A percentile compares a stretch with the other conserved stretches of the same genome.
These are phyloP conservation scores for Anguilla marmorata DNA, from an alignment of 2,797 vertebrate genomes.

Conservation along the genomic window DNA sequence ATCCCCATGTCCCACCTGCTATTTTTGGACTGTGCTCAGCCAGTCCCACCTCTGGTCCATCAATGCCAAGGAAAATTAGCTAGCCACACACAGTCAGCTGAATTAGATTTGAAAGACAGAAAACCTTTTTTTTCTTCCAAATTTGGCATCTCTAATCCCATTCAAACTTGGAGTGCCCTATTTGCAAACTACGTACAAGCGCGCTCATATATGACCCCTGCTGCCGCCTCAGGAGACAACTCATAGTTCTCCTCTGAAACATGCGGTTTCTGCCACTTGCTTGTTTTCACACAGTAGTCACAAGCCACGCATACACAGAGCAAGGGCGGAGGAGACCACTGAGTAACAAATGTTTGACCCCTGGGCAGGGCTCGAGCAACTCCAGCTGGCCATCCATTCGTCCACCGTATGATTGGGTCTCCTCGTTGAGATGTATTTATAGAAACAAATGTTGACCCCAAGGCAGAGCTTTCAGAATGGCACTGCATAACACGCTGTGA, in stretches of 20 bases:
- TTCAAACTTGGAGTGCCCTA: background rate
- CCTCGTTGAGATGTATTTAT: no score
- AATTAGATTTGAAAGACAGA: background rate
- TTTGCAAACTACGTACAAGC: background rate
- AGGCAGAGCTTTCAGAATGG: no score
- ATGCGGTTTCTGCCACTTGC: background rate
- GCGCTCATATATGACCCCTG: background rate
- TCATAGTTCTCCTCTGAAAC: background rate
- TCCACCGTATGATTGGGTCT: no score
- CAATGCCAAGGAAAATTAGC: background rate
- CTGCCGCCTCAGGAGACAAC: background rate
- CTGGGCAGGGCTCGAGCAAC: no score
- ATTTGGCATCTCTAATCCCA: background rate
- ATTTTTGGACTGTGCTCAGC: constrained; percentile 21
- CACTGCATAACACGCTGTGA: no score
- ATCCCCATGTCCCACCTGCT: constrained; percentile 14
- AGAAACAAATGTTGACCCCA: no score
- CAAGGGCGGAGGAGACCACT: background rate
- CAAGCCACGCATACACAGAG: background rate
- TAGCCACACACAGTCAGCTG: background rate
- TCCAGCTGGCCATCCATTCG: no score
- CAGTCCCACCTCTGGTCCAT: background rate
- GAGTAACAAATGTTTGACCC: background rate
- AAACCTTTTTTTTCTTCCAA: background rate
- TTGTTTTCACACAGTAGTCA: background rate